These are phyloP conservation scores for Allacma fusca DNA, from an alignment of 2,888 invertebrate species.

Conservation along the genomic window DNA sequence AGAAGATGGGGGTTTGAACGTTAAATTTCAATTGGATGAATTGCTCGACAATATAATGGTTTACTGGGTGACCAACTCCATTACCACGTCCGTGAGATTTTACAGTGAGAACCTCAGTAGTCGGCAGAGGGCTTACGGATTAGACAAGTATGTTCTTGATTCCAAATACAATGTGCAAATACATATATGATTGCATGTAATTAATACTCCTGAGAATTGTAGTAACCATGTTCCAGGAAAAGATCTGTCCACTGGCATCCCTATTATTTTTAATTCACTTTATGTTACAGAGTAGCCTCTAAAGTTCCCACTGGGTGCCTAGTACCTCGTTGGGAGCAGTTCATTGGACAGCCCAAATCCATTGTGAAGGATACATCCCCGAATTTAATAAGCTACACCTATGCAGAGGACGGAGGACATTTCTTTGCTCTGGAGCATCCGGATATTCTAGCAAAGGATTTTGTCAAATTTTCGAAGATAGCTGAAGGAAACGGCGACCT, in stretches of 20 bases:
- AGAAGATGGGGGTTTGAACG: constrained; percentile 73
- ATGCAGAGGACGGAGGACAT: constrained; percentile 79
- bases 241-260: background rate
- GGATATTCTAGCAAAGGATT: constrained; percentile 73
- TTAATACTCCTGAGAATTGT: too few species aligned
- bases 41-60: constrained; percentile 69
- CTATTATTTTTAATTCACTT: too few species aligned
- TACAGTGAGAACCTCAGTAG: constrained; percentile 65
- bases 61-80: constrained; percentile 67
- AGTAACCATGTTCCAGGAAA: too few species aligned
- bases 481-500: background rate
- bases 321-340: constrained; percentile 72
- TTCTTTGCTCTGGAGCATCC: constrained; percentile 86
- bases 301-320: constrained; percentile 78
- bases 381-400: constrained; percentile 75
- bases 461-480: constrained; percentile 67
- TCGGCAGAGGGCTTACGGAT: background rate
- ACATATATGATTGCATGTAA: too few species aligned
- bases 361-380: constrained; percentile 70
- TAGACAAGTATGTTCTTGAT: constrained; percentile 4
- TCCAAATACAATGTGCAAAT: too few species aligned
- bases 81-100: constrained; percentile 66
- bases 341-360: constrained; percentile 69
- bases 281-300: constrained; percentile 71
- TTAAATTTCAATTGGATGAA: constrained; percentile 75